Percentiles rank a stretch among this genome's conserved stretches.
Conservation (phyloP, 2,888 invertebrate genomes). For the Microctonus hyperodae region DNA sequence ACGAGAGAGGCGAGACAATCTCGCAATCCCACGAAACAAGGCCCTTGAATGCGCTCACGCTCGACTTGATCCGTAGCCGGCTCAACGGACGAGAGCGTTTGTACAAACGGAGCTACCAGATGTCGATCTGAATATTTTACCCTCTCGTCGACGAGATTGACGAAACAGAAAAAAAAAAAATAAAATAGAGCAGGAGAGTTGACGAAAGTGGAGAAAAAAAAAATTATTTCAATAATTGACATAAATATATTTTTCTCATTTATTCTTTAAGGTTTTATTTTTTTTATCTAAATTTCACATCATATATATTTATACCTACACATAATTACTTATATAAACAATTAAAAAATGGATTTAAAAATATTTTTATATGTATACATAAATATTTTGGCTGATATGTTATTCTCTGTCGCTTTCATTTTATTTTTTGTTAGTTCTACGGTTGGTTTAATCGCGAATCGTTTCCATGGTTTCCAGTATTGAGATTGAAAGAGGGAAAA, state of each 20-base stretch:
- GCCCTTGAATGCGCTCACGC: conserved; percentile 59
- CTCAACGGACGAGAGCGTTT: conserved; percentile 59
- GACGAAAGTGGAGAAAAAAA: neutral
- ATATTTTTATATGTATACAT: no score
- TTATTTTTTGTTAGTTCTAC: neutral
- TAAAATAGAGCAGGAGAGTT: neutral
- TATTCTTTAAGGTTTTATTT: neutral
- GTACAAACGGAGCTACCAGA: conserved; percentile 59
- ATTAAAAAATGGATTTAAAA: no score
- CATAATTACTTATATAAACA: no score
- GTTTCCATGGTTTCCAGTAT: conserved; percentile 19
- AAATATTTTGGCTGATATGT: no score
- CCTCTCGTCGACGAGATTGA: conserved; percentile 22
- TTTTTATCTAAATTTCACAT: neutral
- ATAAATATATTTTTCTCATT: conserved; percentile 11
- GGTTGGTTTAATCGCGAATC: conserved; percentile 14
- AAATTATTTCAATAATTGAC: conserved; percentile 1
- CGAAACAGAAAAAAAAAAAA: conserved; percentile 26
- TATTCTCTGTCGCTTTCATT: neutral
- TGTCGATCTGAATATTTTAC: conserved; percentile 60
- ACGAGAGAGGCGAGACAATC: conserved; percentile 39
- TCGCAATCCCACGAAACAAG: conserved; percentile 61
- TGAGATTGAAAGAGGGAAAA: conserved; percentile 10
- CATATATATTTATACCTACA: neutral
- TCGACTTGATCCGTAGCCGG: conserved; percentile 60